Evolutionary conservation across 2,797 vertebrate species (phyloP), one percentile per base, ranked within the genome.

Genomic region (Coracias cyanogaster): DNA sequence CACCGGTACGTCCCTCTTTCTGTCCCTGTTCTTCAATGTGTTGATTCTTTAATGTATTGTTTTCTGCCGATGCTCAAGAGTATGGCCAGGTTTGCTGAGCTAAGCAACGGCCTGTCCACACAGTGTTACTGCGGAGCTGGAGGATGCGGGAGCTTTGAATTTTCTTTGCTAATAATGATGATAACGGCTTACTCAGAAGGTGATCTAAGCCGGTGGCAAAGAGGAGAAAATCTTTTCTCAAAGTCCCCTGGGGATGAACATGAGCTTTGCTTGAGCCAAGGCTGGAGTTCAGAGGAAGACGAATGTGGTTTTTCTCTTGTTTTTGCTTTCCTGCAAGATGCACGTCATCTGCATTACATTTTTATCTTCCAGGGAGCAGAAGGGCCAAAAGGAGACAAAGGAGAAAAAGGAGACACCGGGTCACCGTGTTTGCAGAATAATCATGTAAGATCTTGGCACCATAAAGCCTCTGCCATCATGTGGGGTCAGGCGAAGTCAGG

Each of bases 341-440:
- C 7, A 29, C 17, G 12, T 7, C 6, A 2, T 74, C 21, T 69
- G 4, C 1, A 0, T 26, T 55, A n/a, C 1, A 0, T 71, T 72
- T 57, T 31, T 93, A 2, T 82, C 64, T 82, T 89, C 86, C 83
- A 99, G 99, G 99, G 99, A 41, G 71, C 98, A 89, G 98, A 99
- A 7, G 99, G 99, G 55, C 98, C 98, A 54, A 99, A 98, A 96
- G 99, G 99, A 86, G 99, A 99, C 65, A 99, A 98, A 91, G 99
- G 99, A 90, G 99, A 99, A 66, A 99, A 99, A 88, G 99, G 99
- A 74, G 99, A 99, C 93, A 98, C 98, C 0, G 98, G 98, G 25
- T 96, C 95, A 10, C 98, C 98, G 0, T 97, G 90, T 37, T 92
- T 99, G 78, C 98, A 99, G 60, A 99, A 99, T 76, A 99, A 98